Evolutionary conservation across 2,113 vertebrate species (phyloP), one percentile per base, ranked within the genome.

Genomic region (Theristicus caerulescens): DNA sequence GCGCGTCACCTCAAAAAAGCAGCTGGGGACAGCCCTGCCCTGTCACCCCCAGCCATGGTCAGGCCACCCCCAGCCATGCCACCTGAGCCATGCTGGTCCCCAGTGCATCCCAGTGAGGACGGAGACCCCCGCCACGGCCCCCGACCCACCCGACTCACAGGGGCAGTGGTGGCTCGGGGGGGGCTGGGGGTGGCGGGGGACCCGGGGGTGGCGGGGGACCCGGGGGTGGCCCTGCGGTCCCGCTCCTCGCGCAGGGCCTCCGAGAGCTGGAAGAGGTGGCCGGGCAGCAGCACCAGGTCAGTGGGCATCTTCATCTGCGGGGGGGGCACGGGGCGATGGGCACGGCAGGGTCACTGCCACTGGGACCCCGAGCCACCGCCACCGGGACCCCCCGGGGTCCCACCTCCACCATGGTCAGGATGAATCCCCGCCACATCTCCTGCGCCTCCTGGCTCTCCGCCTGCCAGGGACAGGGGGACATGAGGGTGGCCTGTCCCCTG

Each of bases 361-460:
- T 17, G 5, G 52, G 14, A 54, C 26, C 52, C 52, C 15, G 14
- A 26, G 51, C 27, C 51, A 52, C 47, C 21, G 47, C 47, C 47
- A 49, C 38, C 31, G 7, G 14, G 46, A 26, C 11, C 52, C 77
- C 55, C 51, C 29, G 13, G 31, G 25, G 54, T 38, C 74, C 47
- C 91, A 99, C 99, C 98, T 99, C 86, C 12, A 97, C 81, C 82
- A 99, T 97, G 3, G 98, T 98, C 51, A 97, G 58, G 92, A 99
- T 98, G 70, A 94, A 98, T 5, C 98, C 99, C 76, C 98, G 98
- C 99, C 99, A 99, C 70, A 99, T 95, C 90, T 99, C 99, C 4
- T 98, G 98, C 2, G 96, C 87, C 69, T 99, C 99, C 84, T 98
- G 44, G 51, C 90, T 99, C 5, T 98, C 97, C 0, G 77, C 97